Evolutionary conservation across 2,113 vertebrate genomes (phyloP).

Genomic region (Rissa tridactyla): DNA sequence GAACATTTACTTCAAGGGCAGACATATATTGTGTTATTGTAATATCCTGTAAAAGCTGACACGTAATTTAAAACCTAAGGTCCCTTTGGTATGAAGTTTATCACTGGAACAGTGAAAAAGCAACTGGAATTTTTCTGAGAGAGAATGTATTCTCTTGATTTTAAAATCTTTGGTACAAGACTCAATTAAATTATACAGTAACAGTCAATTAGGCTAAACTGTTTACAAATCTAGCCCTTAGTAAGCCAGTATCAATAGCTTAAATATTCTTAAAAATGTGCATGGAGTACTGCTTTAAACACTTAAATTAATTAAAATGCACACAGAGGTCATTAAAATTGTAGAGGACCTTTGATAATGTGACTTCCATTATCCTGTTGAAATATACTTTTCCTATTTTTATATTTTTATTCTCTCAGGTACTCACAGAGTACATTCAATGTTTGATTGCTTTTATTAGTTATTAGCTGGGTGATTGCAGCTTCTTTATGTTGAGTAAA

Average conservation of each 20-base stretch:
- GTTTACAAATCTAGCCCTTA: constrained; percentile 6
- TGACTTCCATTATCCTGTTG: background rate
- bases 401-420: background rate
- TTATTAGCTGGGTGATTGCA: background rate
- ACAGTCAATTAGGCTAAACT: constrained; percentile 21
- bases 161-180: background rate
- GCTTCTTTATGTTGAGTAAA: background rate
- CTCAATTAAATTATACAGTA: background rate
- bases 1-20: constrained; percentile 49
- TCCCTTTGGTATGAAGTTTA: background rate
- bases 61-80: background rate
- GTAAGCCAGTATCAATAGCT: background rate
- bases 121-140: background rate
- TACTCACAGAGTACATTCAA: background rate
- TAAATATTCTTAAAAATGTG: background rate
- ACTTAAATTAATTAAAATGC: constrained; percentile 40
- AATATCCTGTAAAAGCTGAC: constrained; percentile 13
- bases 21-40: background rate
- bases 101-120: background rate
- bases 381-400: background rate
- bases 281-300: background rate
- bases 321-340: background rate
- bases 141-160: background rate
- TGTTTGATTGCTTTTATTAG: background rate
- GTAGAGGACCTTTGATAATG: background rate